Percentiles rank a stretch among this genome's conserved stretches.
Conservation (phyloP, 1,140 invertebrate species). For the Lepidotrigona ventralis region DNA sequence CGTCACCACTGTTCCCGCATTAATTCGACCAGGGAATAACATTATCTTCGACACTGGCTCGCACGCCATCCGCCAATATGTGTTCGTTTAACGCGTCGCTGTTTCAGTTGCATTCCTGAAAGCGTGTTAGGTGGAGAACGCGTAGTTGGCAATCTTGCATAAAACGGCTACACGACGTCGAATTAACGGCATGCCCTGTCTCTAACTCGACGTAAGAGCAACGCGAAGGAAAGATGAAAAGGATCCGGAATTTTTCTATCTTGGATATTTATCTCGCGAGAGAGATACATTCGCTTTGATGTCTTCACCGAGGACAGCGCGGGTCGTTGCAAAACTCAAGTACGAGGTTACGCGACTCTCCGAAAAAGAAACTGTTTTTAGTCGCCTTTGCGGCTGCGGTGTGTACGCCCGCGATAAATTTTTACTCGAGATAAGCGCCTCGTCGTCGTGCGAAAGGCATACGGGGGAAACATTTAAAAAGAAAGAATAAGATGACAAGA, state of each 20-base stretch:
- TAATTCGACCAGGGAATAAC: constrained; percentile 20
- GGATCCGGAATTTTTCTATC: not conserved
- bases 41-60: constrained; percentile 15
- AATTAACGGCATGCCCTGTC: constrained; percentile 16
- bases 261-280: constrained; percentile 26
- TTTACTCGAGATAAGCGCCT: not conserved
- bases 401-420: not conserved
- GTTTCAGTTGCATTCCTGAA: too few relatives aligned
- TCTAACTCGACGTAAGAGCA: not conserved
- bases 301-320: not conserved
- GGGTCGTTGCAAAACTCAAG: constrained; percentile 24
- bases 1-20: not conserved
- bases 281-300: constrained; percentile 19
- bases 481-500: not conserved
- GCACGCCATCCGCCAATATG: not conserved
- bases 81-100: not conserved
- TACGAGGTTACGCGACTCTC: not conserved
- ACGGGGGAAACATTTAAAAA: not conserved
- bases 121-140: too few relatives aligned
- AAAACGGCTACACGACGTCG: not conserved
- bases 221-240: not conserved
- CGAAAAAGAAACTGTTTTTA: not conserved
- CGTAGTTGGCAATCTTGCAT: not conserved
- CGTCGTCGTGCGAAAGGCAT: not conserved
- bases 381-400: not conserved